phyloP scores from a whole-genome alignment of 2,888 invertebrate species.

The Pachliopta kotzebuea region DNA sequence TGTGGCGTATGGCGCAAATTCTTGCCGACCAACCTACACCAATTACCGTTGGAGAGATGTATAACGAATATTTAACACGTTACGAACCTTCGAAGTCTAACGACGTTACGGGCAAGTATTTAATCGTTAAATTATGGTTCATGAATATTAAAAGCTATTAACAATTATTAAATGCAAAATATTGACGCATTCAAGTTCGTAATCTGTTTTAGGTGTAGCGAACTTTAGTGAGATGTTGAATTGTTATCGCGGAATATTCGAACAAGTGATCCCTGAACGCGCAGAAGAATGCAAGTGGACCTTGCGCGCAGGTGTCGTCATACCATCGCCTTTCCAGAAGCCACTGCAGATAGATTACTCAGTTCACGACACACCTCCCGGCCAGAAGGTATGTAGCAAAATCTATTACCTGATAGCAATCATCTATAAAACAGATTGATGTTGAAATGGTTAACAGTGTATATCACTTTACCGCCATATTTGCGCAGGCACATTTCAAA shows the following conservation, averaged over 20 bases:
- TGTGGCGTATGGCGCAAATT: slow-evolving; percentile 64
- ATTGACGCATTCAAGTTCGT: not conserved
- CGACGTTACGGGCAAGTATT: slow-evolving; percentile 51
- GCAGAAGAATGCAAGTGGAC: slow-evolving; percentile 40
- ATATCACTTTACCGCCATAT: no score
- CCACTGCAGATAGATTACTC: slow-evolving; percentile 59
- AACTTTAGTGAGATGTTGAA: slow-evolving; percentile 54
- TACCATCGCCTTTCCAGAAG: slow-evolving; percentile 41
- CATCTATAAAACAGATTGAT: not conserved
- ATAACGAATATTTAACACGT: slow-evolving; percentile 52
- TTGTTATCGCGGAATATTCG: slow-evolving; percentile 51
- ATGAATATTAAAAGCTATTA: no score
- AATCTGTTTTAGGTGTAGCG: slow-evolving; percentile 46
- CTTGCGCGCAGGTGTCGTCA: slow-evolving; percentile 48
- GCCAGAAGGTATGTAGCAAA: slow-evolving; percentile 63
- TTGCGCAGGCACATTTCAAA: no score
- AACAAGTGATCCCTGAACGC: slow-evolving; percentile 32
- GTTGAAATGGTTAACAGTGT: no score
- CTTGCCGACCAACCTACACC: slow-evolving; percentile 47
- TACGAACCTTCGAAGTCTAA: slow-evolving; percentile 59
- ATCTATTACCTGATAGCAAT: no score
- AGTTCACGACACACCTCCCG: slow-evolving; percentile 71
- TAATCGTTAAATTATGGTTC: not conserved
- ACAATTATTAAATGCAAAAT: not conserved
- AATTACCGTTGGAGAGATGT: slow-evolving; percentile 46